phyloP scores from a whole-genome alignment of 2,888 invertebrate genomes.

The Leptinotarsa tumamoca region DNA sequence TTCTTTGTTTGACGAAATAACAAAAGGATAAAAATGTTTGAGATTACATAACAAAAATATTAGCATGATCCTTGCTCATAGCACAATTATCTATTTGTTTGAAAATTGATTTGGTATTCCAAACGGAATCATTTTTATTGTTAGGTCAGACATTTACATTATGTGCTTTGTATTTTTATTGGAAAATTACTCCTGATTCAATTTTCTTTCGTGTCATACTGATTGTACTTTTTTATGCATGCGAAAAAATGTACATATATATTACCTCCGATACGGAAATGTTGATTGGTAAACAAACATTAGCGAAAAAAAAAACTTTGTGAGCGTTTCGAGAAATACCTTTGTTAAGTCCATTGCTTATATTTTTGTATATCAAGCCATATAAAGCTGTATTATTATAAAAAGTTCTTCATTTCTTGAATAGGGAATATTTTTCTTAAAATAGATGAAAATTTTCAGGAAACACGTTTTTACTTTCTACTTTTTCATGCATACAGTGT shows the following conservation, averaged over 20 bases:
- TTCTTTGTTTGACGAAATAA: slow-evolving; percentile 21
- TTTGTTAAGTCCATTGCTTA: too few species aligned
- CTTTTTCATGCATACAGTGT: too few species aligned
- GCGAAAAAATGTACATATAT: not conserved
- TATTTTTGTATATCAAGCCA: too few species aligned
- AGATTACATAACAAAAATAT: slow-evolving; percentile 30
- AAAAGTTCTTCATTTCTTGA: too few species aligned
- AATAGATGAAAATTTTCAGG: too few species aligned
- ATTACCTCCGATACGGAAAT: too few species aligned
- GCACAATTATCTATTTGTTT: slow-evolving; percentile 26
- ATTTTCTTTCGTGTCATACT: slow-evolving; percentile 24
- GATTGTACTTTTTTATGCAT: slow-evolving; percentile 3
- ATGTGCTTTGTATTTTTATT: slow-evolving; percentile 36
- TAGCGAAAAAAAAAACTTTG: too few species aligned
- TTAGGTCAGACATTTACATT: slow-evolving; percentile 26
- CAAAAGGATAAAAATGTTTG: slow-evolving; percentile 7
- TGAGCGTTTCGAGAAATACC: too few species aligned
- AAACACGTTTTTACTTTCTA: too few species aligned
- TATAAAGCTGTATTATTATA: too few species aligned
- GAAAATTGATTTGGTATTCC: slow-evolving; percentile 31
- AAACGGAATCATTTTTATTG: slow-evolving; percentile 25
- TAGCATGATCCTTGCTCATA: slow-evolving; percentile 32
- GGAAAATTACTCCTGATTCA: slow-evolving; percentile 36
- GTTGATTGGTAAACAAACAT: too few species aligned
- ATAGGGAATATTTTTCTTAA: too few species aligned